Base-by-base conservation (phyloP, 2,113 vertebrate genomes). In the Elaphurus davidianus region DNA sequence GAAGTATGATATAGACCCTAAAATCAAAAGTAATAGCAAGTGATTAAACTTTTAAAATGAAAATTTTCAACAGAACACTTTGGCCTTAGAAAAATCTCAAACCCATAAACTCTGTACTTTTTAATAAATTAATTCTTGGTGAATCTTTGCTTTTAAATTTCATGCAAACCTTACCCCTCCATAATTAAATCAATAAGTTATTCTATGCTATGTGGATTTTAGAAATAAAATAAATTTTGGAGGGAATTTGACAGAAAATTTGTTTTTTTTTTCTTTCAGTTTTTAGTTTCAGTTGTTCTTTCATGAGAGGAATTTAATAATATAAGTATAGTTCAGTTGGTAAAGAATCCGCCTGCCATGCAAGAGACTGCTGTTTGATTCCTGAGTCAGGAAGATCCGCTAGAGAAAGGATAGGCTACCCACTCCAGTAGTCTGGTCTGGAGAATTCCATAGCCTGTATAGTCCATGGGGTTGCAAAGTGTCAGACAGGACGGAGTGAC, bases 111-210 rank as follows among this genome's bases (percentile, higher is more conserved):
- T 94, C 16, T 74, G 2, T 79, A 71, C n/a, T 57, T 79, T 95
- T 89, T 59, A 43, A 21, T 36, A 86, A 87, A 60, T n/a, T 87
- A 93, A 11, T 54, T 87, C 10, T 96, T 87, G 17, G 16, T 55
- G 57, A 92, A 62, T 71, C 17, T 4, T 92, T 91, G 8, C 8
- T 71, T 23, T 8, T 62, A 86, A 90, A 90, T 54, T 52, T 87
- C 21, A 85, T 28, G 45, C n/a, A 79, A 86, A 94, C 4, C 43
- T 64, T 67, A 85, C 11, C 40, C 2, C 0, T 78, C 8, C 60
- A 6, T 87, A 87, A 93, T 96, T 94, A 96, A 96, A 67, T 96
- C 25, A 92, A 78, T 78, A 94, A n/a, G 67, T 50, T 83, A 60
- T 47, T 79, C 30, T 74, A 57, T 81, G 6, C 16, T 62, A 79